These are phyloP conservation scores for Lepilemur septentrionalis DNA, from an alignment of 2,797 vertebrate genomes.

Conservation along the genomic window DNA sequence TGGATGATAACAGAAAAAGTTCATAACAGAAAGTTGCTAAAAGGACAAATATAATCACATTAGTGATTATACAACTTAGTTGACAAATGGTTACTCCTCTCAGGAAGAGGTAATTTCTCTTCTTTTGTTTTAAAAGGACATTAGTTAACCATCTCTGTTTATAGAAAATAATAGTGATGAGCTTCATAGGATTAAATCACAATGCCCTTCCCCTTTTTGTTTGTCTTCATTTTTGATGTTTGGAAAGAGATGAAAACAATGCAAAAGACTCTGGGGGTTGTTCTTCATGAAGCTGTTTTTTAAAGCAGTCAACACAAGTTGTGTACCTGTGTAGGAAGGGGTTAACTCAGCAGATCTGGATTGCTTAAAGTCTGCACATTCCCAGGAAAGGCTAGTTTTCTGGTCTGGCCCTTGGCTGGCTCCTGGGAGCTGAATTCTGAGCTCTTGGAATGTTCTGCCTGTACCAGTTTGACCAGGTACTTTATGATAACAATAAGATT, in stretches of 20 bases:
- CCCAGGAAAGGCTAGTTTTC: neutral
- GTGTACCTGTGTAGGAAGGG: neutral
- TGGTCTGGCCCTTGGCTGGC: neutral
- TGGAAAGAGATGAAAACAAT: neutral
- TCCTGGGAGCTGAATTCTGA: neutral
- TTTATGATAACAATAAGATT: neutral
- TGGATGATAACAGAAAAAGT: neutral
- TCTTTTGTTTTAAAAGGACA: conserved; percentile 10
- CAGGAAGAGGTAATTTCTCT: neutral
- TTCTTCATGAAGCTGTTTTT: neutral
- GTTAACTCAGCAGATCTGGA: neutral
- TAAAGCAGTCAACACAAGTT: neutral
- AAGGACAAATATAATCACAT: conserved; percentile 27
- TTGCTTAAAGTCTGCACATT: neutral
- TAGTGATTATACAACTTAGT: neutral
- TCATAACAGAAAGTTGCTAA: neutral
- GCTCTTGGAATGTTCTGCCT: neutral
- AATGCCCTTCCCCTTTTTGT: neutral
- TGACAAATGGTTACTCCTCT: conserved; percentile 32
- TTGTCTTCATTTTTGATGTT: conserved; percentile 13
- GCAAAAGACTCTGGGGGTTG: neutral
- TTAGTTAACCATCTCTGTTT: conserved; percentile 4
- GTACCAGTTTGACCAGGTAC: neutral
- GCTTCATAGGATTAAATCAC: neutral
- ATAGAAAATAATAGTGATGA: neutral